These are phyloP conservation scores for rat (Rattus norvegicus) DNA, from an alignment of 2,113 vertebrate species.

Conservation along the genomic window DNA sequence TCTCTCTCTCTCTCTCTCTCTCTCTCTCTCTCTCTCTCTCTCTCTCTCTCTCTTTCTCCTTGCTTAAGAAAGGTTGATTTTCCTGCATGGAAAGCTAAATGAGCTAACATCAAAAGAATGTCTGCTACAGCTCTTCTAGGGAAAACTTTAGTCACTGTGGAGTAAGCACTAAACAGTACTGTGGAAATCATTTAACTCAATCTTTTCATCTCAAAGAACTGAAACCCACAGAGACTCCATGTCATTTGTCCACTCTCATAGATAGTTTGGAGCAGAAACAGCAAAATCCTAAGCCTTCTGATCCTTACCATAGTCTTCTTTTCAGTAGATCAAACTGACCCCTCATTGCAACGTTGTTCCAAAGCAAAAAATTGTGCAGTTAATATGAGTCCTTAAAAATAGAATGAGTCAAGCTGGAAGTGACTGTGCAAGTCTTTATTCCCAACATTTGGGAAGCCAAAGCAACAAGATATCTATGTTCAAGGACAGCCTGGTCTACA, in stretches of 20 bases:
- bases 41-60: background rate
- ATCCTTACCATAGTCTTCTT: conserved; percentile 4
- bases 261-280: conserved; percentile 29
- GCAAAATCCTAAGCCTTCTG: conserved; percentile 9
- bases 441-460: background rate
- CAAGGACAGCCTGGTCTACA: background rate
- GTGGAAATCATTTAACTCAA: conserved; percentile 54
- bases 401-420: background rate
- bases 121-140: conserved; percentile 46
- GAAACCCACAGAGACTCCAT: background rate
- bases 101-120: conserved; percentile 51
- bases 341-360: background rate
- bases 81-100: conserved; percentile 58
- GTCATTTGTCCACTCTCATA: conserved; percentile 41
- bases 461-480: background rate
- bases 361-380: conserved; percentile 32
- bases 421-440: background rate
- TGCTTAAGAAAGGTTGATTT: conserved; percentile 38
- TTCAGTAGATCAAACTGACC: background rate
- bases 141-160: conserved; percentile 45
- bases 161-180: conserved; percentile 27
- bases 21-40: background rate
- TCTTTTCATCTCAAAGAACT: conserved; percentile 51
- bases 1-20: background rate
- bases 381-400: background rate